These are phyloP conservation scores for Melanotaenia nigrans DNA, from an alignment of 2,797 vertebrate genomes.

Conservation along the genomic window DNA sequence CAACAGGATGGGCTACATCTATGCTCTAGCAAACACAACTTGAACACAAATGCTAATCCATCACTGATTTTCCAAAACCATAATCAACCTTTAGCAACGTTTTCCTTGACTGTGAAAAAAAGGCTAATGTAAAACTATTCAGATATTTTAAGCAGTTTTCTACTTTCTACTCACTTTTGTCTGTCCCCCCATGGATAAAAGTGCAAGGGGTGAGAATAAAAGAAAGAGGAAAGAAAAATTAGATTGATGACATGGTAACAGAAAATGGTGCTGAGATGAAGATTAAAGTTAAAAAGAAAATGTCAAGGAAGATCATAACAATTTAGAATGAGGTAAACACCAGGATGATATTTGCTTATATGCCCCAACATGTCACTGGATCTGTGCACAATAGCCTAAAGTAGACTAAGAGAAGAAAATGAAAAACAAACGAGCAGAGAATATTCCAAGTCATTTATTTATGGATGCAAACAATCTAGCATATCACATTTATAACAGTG, in stretches of 20 bases:
- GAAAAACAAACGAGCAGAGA: not conserved
- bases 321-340: not conserved
- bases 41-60: not conserved
- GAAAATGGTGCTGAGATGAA: conserved; percentile 18
- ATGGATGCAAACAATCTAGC: not conserved
- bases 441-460: not conserved
- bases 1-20: conserved; percentile 6
- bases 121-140: conserved; percentile 6
- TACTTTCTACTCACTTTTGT: conserved; percentile 72
- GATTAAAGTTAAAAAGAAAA: not conserved
- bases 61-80: too few species aligned
- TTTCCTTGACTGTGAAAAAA: not conserved
- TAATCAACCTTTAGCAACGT: not conserved
- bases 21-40: not conserved
- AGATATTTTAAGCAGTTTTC: conserved; percentile 18
- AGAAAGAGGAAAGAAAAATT: conserved; percentile 17
- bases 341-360: not conserved
- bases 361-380: not conserved
- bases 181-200: conserved; percentile 56
- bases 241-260: conserved; percentile 26
- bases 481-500: not conserved
- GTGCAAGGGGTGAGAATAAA: conserved; percentile 23
- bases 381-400: not conserved
- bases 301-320: not conserved
- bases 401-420: not conserved